Percentiles rank a stretch among this genome's conserved stretches.
Evolutionary conservation across 2,113 vertebrate genomes (phyloP).

Genomic region (Microcebus ravelobensis): DNA sequence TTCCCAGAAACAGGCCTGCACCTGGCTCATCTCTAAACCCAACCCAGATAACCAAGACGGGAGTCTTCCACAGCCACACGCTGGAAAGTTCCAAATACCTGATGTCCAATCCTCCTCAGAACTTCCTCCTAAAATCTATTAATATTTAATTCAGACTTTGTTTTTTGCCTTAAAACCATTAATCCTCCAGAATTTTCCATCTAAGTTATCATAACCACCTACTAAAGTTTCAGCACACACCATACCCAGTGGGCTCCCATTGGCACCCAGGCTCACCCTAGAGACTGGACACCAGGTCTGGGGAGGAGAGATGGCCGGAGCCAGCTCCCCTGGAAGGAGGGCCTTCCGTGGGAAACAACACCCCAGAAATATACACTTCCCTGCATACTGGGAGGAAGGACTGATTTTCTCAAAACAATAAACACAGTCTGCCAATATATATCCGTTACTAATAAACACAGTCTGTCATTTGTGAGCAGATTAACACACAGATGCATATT

Average conservation of each 20-base stretch:
- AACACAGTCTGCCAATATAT: background rate
- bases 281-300: rapidly evolving
- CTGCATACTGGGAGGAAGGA: background rate
- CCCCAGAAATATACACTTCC: background rate
- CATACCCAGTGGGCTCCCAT: background rate
- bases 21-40: background rate
- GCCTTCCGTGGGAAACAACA: background rate
- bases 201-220: background rate
- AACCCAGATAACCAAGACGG: background rate
- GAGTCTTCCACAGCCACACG: background rate
- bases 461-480: background rate
- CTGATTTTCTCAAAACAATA: background rate
- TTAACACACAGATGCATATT: background rate
- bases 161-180: background rate
- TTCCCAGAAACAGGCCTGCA: background rate
- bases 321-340: background rate
- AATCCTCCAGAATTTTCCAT: background rate
- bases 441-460: background rate
- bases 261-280: too few relatives aligned
- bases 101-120: background rate
- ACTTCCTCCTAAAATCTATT: background rate
- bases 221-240: background rate
- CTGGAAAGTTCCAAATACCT: background rate
- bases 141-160: background rate
- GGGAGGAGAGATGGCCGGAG: background rate